Conservation (phyloP, 2,797 vertebrate genomes). For the Smutsia temminckii region DNA sequence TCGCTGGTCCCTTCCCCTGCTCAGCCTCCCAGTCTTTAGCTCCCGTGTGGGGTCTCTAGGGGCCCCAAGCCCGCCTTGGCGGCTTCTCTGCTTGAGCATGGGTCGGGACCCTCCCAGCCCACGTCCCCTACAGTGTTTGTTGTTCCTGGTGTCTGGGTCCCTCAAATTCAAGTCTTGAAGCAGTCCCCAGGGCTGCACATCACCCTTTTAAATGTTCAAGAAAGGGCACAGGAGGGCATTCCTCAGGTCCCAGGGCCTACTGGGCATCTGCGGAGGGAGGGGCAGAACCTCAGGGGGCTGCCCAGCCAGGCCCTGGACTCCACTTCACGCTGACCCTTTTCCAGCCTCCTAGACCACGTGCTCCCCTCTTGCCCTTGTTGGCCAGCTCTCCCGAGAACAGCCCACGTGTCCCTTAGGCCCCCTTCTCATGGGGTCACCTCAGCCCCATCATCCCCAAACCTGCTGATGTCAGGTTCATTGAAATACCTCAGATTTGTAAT, state of each 20-base stretch:
- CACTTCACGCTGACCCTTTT: background rate
- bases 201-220: background rate
- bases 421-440: constrained; percentile 68
- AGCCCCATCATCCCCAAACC: constrained; percentile 57
- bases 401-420: background rate
- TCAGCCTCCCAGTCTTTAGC: background rate
- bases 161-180: constrained; percentile 23
- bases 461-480: constrained; percentile 81
- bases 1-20: constrained; percentile 35
- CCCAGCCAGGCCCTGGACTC: background rate
- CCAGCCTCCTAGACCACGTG: background rate
- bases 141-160: background rate
- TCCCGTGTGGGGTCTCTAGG: background rate
- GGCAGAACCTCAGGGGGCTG: background rate
- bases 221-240: background rate
- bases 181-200: constrained; percentile 50
- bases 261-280: background rate
- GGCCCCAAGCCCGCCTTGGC: background rate
- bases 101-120: background rate
- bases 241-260: background rate
- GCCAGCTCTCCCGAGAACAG: constrained; percentile 21
- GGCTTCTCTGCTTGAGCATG: background rate
- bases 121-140: background rate
- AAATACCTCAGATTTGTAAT: constrained; percentile 88
- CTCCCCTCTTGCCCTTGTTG: background rate